Evolutionary conservation across 2,888 invertebrate genomes (phyloP), one percentile per base, ranked within the genome.

Genomic region (Dasypogon diadema): DNA sequence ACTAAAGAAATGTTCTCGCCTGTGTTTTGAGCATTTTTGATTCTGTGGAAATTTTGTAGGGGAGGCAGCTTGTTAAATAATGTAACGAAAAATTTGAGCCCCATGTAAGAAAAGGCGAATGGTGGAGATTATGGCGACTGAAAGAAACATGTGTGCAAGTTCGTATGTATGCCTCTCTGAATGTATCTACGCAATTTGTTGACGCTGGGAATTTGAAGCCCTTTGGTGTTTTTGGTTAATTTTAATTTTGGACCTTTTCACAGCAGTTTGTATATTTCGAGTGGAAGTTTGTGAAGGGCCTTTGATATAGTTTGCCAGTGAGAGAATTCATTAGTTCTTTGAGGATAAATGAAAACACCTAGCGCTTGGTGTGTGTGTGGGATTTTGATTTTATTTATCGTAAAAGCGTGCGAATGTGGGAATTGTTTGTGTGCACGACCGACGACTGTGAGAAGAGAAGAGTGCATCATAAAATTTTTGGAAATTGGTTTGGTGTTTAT

Each of bases 121-220:
- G 54, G 51, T 54, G 54, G 70, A 70, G 21, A 54, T 70, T 70
- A 70, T 70, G 70, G 70, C 70, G 70, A 70, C 54, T 70, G 70
- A 51, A 34, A 54, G 54, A 70, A 68, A 70, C 70, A 54, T 70
- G 70, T 70, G 70, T 70, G 70, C 54, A 70, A 56, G 56, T 73
- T 73, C 46, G 63, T 76, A 73, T 76, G 73, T 55, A 72, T 56
- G 73, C 72, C 46, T 54, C 70, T 16, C 34, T 21, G 55, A 56
- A 51, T 76, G 54, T 70, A 48, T 68, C 65, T 68, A 70, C 70
- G 70, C 70, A 70, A 22, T 70, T 70, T 54, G 54, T 54, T 51
- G 54, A 54, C 34, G 54, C 70, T 54, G 34, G 16, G 54, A 70
- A 16, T 54, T 54, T 70, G 37, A 42, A 42, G 30, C n/a, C 21